Percentiles rank a stretch among this genome's conserved stretches.
These are phyloP conservation scores for Limenitis arthemis DNA, from an alignment of 2,888 invertebrate species.

Conservation along the genomic window DNA sequence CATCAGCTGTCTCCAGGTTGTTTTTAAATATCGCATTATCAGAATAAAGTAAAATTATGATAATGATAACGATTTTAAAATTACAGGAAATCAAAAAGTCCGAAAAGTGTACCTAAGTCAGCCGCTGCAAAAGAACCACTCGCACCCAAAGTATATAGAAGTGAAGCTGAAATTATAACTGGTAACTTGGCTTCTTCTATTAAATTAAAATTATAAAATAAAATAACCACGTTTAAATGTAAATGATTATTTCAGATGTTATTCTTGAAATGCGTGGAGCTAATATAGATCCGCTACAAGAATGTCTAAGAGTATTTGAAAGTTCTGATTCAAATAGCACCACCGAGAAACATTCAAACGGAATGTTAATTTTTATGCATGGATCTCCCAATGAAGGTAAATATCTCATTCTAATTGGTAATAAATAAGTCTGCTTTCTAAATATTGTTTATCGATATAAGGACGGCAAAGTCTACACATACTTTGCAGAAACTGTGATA, in stretches of 20 bases:
- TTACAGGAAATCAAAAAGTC: conserved; percentile 43
- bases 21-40: neutral
- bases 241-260: conserved; percentile 38
- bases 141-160: conserved; percentile 36
- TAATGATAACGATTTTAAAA: neutral
- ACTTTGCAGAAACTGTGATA: no score
- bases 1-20: conserved; percentile 33
- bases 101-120: conserved; percentile 32
- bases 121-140: conserved; percentile 27
- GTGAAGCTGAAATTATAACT: conserved; percentile 52
- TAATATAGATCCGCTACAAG: conserved; percentile 47
- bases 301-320: conserved; percentile 38
- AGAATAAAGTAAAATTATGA: no score
- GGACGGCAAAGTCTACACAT: no score
- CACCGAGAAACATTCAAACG: conserved; percentile 40
- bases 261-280: conserved; percentile 44
- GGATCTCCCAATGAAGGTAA: conserved; percentile 61
- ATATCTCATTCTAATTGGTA: neutral
- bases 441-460: no score
- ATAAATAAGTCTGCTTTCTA: no score
- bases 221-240: no score
- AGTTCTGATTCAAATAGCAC: conserved; percentile 23
- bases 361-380: conserved; percentile 53
- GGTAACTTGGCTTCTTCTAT: conserved; percentile 30
- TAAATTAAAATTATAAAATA: no score